These are phyloP conservation scores for Chondrilla cf. caribensis DNA, from an alignment of 37 sponge, comb jelly and placozoan species.

Conservation along the genomic window DNA sequence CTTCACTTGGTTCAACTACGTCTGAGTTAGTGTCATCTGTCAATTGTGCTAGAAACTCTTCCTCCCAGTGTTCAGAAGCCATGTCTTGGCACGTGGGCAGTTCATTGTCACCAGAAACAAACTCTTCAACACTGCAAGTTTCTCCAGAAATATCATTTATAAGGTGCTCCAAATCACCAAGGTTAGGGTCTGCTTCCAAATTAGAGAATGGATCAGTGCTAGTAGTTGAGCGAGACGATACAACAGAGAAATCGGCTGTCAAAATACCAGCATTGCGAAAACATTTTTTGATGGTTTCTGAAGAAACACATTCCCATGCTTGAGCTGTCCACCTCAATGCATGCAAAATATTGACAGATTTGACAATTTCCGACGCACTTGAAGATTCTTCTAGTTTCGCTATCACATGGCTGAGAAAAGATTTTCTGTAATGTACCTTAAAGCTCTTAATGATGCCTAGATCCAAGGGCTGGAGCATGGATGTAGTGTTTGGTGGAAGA, in stretches of 20 bases:
- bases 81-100: constrained; percentile 19
- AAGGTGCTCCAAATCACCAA: neutral
- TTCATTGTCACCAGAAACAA: constrained; percentile 16
- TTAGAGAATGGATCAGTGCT: constrained; percentile 30
- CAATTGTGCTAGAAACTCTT: constrained; percentile 16
- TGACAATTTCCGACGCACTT: constrained; percentile 38
- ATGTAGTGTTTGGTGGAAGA: constrained; percentile 65
- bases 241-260: neutral
- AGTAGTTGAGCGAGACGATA: neutral
- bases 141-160: constrained; percentile 13
- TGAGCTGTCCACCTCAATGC: constrained; percentile 54
- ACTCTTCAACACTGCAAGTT: constrained; percentile 12
- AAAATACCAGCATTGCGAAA: constrained; percentile 47
- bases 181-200: constrained; percentile 14
- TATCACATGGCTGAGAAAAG: constrained; percentile 27
- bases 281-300: constrained; percentile 53
- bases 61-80: constrained; percentile 27
- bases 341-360: constrained; percentile 56
- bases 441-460: constrained; percentile 65
- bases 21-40: neutral
- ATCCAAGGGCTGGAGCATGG: constrained; percentile 65
- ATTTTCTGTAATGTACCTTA: constrained; percentile 50
- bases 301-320: constrained; percentile 51
- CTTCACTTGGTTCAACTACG: neutral
- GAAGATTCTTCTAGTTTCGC: constrained; percentile 42